Evolutionary conservation across 92 coral and sea anemone genomes (phyloP), one percentile per base, ranked within the genome.

Genomic region (Parazoanthus darwini): DNA sequence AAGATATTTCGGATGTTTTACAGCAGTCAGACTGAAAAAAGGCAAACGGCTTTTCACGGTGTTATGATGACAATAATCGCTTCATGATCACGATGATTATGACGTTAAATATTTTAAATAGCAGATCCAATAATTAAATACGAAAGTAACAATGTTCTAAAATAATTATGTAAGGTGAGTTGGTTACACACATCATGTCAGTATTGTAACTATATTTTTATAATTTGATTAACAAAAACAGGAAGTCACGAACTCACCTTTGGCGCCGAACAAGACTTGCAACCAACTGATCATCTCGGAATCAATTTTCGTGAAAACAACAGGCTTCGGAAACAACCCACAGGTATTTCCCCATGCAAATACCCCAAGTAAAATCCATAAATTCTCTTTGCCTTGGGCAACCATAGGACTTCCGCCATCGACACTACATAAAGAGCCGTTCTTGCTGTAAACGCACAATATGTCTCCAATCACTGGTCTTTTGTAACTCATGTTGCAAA

Each of bases 321-420:
- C 93, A 79, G 85, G 88, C 38, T 93, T 88, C 54, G 82, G 89
- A 71, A 76, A 85, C 44, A 91, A 51, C 29, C 89, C 92, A 59
- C 98, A 93, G 48, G 93, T 91, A 22, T 91, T 88, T 25, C 98
- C 98, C 87, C 94, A 84, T 7, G 96, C 89, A 77, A 92, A 94
- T n/a, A 94, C 91, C 48, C 98, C 98, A 13, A 94, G 81, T 10
- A 93, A 80, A 46, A 66, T 81, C 91, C 92, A 90, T 13, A 89
- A 72, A 10, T 89, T n/a, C 63, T 82, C 78, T 59, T 77, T 82
- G 51, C 79, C 82, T 37, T 86, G 85, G 59, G 89, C 80, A 29
- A 94, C 83, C 48, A 94, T 63, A 39, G 98, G 98, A 81, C 98
- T 94, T 39, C 98, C 98, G 39, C 89, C 91, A 85, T 94, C 98